Evolutionary conservation across 2,888 invertebrate genomes (phyloP).

Genomic region (Choreutis nemorana): DNA sequence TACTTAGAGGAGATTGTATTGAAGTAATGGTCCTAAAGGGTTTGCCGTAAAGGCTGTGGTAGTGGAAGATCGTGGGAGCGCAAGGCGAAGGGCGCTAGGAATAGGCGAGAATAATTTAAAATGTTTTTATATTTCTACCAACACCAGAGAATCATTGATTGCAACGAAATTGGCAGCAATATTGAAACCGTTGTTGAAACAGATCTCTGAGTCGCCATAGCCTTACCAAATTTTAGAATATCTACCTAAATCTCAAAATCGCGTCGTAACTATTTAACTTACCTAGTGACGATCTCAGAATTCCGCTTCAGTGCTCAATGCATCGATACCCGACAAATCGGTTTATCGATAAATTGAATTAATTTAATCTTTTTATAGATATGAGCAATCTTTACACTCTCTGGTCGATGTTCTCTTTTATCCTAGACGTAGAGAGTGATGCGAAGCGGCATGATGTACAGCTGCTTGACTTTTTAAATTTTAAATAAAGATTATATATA

Average conservation of each 20-base stretch:
- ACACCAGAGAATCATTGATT: constrained; percentile 13
- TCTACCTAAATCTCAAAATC: constrained; percentile 10
- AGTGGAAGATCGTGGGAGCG: constrained; percentile 56
- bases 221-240: constrained; percentile 17
- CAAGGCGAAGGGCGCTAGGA: constrained; percentile 49
- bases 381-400: too few species aligned
- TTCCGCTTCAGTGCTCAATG: constrained; percentile 12
- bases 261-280: constrained; percentile 1
- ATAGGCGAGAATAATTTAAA: constrained; percentile 25
- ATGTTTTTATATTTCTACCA: constrained; percentile 19
- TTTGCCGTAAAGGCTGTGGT: constrained; percentile 46
- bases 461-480: too few species aligned
- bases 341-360: constrained; percentile 18
- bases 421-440: too few species aligned
- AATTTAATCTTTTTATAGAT: too few species aligned
- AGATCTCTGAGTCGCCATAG: constrained; percentile 24
- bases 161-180: constrained; percentile 19
- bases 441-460: constrained; percentile 28
- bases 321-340: constrained; percentile 12
- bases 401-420: too few species aligned
- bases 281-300: constrained; percentile 1
- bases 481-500: too few species aligned
- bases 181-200: constrained; percentile 17
- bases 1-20: too few species aligned
- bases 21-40: constrained; percentile 32